These are phyloP conservation scores for Panthera uncia DNA, from an alignment of 2,113 vertebrate species.

Conservation along the genomic window DNA sequence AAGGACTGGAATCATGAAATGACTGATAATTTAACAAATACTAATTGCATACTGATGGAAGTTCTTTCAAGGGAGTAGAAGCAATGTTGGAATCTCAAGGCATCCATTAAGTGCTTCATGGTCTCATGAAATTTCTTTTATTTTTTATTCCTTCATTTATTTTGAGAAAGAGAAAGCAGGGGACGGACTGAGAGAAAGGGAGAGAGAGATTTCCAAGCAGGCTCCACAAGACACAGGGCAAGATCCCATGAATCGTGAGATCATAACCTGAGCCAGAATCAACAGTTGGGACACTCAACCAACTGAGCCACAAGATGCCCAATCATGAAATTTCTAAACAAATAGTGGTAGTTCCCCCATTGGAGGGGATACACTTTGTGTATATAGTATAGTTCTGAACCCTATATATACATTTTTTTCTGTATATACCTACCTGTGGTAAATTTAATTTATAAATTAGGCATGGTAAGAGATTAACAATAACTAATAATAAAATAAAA, in stretches of 20 bases:
- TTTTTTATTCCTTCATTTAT: too few species aligned
- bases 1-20: background rate
- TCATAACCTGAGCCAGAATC: too few species aligned
- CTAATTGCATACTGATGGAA: background rate
- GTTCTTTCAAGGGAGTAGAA: background rate
- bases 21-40: slow-evolving; percentile 1
- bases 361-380: background rate
- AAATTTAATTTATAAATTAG: background rate
- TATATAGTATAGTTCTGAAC: background rate
- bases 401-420: background rate
- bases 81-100: background rate
- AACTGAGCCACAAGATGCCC: too few species aligned
- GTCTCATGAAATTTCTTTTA: background rate
- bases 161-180: too few species aligned
- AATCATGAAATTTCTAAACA: background rate
- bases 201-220: too few species aligned
- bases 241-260: too few species aligned
- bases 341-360: background rate
- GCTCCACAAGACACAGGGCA: too few species aligned
- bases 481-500: background rate
- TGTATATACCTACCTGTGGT: background rate
- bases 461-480: background rate
- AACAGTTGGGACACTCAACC: too few species aligned
- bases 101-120: background rate
- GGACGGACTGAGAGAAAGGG: too few species aligned